phyloP scores from a whole-genome alignment of 2,888 invertebrate genomes.

The Eilema sororculum region DNA sequence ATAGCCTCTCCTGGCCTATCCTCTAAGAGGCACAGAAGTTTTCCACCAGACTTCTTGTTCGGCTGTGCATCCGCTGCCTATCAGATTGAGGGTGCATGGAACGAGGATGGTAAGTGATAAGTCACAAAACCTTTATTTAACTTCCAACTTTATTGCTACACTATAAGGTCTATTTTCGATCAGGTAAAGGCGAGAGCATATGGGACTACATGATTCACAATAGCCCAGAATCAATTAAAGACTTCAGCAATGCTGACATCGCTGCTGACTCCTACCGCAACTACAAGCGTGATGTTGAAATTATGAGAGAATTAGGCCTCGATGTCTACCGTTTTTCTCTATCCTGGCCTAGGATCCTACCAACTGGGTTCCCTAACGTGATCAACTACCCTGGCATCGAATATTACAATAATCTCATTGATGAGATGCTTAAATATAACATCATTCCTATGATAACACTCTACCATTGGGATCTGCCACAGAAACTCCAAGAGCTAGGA shows the following conservation, averaged over 20 bases:
- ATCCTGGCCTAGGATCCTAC: constrained; percentile 80
- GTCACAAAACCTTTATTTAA: neutral
- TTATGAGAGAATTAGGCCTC: constrained; percentile 74
- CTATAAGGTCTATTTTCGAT: neutral
- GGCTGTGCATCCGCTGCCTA: constrained; percentile 71
- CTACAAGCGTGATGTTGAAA: constrained; percentile 86
- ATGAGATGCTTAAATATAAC: constrained; percentile 85
- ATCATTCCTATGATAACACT: constrained; percentile 87
- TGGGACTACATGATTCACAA: constrained; percentile 70
- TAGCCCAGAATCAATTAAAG: constrained; percentile 58
- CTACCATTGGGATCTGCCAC: constrained; percentile 84
- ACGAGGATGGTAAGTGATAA: constrained; percentile 64
- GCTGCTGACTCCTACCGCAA: constrained; percentile 88
- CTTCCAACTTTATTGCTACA: neutral
- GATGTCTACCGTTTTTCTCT: constrained; percentile 84
- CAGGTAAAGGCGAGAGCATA: constrained; percentile 69
- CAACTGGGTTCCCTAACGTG: constrained; percentile 69
- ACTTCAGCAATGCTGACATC: constrained; percentile 84
- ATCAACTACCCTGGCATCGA: constrained; percentile 87
- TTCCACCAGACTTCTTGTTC: constrained; percentile 70
- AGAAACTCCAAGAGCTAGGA: constrained; percentile 81
- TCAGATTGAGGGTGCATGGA: constrained; percentile 73
- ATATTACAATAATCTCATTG: constrained; percentile 88
- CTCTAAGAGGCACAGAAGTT: constrained; percentile 50
- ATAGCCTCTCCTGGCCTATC: constrained; percentile 35